phyloP scores from a whole-genome alignment of 2,113 vertebrate species.

The Nyctibius bracteatus region DNA sequence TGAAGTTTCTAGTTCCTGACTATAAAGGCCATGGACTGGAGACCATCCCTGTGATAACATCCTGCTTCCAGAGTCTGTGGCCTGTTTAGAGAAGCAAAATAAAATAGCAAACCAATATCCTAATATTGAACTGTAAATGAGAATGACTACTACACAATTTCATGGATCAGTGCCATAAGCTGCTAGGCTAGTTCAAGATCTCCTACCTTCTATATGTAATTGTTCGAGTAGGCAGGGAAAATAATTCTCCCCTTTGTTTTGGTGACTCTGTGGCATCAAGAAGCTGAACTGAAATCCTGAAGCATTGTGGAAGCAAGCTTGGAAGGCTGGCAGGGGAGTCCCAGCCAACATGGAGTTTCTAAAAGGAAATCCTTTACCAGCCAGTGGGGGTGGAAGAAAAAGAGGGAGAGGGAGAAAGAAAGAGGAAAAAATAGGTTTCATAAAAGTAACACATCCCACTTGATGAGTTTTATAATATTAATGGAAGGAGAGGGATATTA shows the following conservation, averaged over 20 bases:
- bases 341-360: background rate
- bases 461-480: background rate
- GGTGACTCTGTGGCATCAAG: background rate
- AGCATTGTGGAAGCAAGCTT: background rate
- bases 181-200: background rate
- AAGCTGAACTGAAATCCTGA: background rate
- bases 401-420: background rate
- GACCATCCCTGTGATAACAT: background rate
- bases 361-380: background rate
- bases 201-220: background rate
- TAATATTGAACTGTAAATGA: background rate
- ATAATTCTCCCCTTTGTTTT: background rate
- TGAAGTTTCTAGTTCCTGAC: background rate
- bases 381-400: background rate
- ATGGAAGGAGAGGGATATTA: background rate
- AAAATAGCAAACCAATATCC: background rate
- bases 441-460: background rate
- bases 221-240: background rate
- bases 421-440: background rate
- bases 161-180: background rate
- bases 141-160: background rate
- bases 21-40: background rate
- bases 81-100: background rate
- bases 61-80: background rate
- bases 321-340: background rate